Evolutionary conservation across 2,113 vertebrate species (phyloP), one percentile per base, ranked within the genome.

Genomic region (Vombatus ursinus): DNA sequence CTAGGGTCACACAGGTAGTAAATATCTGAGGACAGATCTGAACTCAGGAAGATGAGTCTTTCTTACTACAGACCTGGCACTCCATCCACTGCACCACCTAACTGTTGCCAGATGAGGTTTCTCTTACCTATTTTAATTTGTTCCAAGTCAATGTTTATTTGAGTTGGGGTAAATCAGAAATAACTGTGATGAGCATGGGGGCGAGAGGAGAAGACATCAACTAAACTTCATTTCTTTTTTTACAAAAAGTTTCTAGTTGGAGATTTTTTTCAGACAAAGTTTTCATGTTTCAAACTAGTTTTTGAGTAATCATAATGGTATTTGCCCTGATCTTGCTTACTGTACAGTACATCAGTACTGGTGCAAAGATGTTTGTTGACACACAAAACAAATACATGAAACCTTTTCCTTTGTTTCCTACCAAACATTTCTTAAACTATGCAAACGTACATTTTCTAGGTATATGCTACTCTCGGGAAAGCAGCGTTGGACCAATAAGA

Each of bases 371-470:
- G 93, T 91, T 0, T 14, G 91, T 89, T 48, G 92, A 91, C 50
- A 68, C 90, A 89, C 94, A 22, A 92, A 96, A 68, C 95, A 93
- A 93, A 91, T 89, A 77, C 92, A 93, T 92, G 50, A 11, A 19
- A 91, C 93, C n/a, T 95, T 91, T 84, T 94, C 47, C 90, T 90
- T 52, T 68, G 28, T 1, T 0, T 50, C 37, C 57, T 50, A 25
- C 26, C 54, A 10, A 61, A 61, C 28, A 61, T 10, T 52, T 31
- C 25, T 89, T 61, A 93, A 94, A 52, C 77, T 50, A 91, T 52
- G 57, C 52, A 31, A 50, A 52, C 91, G 96, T 93, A 57, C 77
- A 89, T 52, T 94, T 95, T 47, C 50, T 9, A 52, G 11, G 44
- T 50, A 49, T 28, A 47, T 0, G 2, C 48, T 3, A 0, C 57